These are phyloP conservation scores for Zhengitettix transpicula DNA, from an alignment of 2,888 invertebrate species.

Conservation along the genomic window DNA sequence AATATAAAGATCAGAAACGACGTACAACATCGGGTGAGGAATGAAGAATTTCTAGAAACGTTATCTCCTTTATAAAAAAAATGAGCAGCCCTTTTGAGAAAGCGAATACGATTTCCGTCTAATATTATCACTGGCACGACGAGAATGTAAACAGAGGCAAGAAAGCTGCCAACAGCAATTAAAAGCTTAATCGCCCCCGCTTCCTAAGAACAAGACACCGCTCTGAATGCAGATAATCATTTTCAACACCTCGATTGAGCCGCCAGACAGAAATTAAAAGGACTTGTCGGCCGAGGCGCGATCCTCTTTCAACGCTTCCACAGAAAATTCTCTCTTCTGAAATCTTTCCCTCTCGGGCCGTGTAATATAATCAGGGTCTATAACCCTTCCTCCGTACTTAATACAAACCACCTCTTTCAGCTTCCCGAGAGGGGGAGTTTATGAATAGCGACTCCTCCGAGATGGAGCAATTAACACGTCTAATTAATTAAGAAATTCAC, in stretches of 20 bases:
- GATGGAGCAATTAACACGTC: conserved; percentile 11
- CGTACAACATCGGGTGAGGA: no score
- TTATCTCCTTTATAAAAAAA: no score
- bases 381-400: not conserved
- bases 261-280: not conserved
- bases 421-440: not conserved
- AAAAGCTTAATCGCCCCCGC: conserved; percentile 2
- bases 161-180: conserved; percentile 4
- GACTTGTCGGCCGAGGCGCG: not conserved
- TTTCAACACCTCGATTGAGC: not conserved
- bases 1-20: no score
- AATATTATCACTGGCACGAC: not conserved
- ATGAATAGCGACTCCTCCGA: not conserved
- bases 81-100: no score
- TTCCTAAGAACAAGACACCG: conserved; percentile 1
- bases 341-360: not conserved
- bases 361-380: not conserved
- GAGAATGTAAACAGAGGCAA: conserved; percentile 2
- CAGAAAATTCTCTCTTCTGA: not conserved
- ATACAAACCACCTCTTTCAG: not conserved
- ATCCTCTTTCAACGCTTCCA: not conserved
- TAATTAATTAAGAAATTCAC: conserved; percentile 12
- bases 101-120: no score
- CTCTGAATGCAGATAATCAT: conserved; percentile 5
- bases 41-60: no score